Base-by-base conservation (phyloP, 2,113 vertebrate genomes). In the Salvelinus sp. region DNA sequence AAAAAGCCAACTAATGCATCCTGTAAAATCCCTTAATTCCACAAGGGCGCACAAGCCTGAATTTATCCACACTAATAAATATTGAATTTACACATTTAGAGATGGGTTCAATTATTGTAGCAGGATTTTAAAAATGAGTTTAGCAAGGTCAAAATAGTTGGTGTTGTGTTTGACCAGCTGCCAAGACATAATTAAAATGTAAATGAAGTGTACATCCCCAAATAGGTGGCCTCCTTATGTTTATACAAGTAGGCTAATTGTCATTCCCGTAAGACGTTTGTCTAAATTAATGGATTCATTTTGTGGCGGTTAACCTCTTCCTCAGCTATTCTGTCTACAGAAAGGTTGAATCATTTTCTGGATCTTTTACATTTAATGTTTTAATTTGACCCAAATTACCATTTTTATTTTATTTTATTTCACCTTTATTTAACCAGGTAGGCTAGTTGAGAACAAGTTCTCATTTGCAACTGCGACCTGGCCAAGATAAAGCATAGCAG, bases 251-350 rank as follows among this genome's bases (percentile, higher is more conserved):
- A 38, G 33, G 33, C 33, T 7, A 90, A 88, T 90, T 86, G 81
- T 80, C 87, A 80, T 91, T 89, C 87, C 89, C 85, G 76, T 78
- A 74, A 83, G 80, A 90, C 91, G 87, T 89, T 94, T 94, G 92
- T 85, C 81, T 81, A 90, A 90, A 89, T 93, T 89, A 95, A 92
- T 92, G 90, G 90, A 90, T 87, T 88, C 92, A 89, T 92, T 93
- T 84, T 77, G 83, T 79, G 62, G 77, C 87, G 76, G 86, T 91
- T 89, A 87, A 88, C 90, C 91, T 80, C 95, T 65, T 80, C 81
- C 88, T 81, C 50, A 23, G 7, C 4, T 76, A 27, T 73, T 70
- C 72, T 73, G 33, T 70, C 64, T 25, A 30, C 38, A 2, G 13
- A 10, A 2, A 3, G 33, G 64, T 66, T 65, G 23, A 10, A 0